phyloP scores from a whole-genome alignment of 2,888 invertebrate species.

The Apodemia zela region DNA sequence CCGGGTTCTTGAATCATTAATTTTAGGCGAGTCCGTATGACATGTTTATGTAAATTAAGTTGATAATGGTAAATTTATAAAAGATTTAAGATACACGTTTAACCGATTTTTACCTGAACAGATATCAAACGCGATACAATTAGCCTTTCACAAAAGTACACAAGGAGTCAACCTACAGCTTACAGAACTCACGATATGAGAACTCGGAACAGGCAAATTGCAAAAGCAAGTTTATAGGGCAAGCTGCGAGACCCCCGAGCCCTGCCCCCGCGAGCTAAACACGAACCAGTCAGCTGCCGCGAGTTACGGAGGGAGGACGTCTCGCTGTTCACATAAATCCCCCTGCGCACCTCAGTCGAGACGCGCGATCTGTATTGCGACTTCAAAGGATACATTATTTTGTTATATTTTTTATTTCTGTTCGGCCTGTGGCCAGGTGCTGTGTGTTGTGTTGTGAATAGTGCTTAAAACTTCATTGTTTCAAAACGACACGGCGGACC shows the following conservation, averaged over 20 bases:
- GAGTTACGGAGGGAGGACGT: constrained; percentile 29
- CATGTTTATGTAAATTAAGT: background rate
- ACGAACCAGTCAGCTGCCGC: constrained; percentile 42
- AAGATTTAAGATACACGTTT: background rate
- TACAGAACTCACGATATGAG: constrained; percentile 46
- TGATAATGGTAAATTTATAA: background rate
- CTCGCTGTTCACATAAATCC: constrained; percentile 26
- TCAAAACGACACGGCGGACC: constrained; percentile 52
- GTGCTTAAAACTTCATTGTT: constrained; percentile 39
- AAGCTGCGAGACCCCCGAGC: constrained; percentile 46
- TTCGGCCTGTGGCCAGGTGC: constrained; percentile 35
- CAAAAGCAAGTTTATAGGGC: constrained; percentile 63
- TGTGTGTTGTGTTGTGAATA: constrained; percentile 36
- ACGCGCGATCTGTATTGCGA: constrained; percentile 44
- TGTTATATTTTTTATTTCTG: constrained; percentile 41
- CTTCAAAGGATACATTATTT: constrained; percentile 33
- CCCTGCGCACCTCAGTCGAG: constrained; percentile 43
- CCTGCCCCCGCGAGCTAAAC: constrained; percentile 35
- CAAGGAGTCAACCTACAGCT: constrained; percentile 43
- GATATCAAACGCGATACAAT: constrained; percentile 38
- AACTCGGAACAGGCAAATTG: constrained; percentile 45
- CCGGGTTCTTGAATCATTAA: too few species aligned
- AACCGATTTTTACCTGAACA: constrained; percentile 14
- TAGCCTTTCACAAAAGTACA: constrained; percentile 66
- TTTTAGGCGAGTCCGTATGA: too few species aligned